phyloP scores from a whole-genome alignment of 2,797 vertebrate genomes.

The Sandelia bainsii region DNA sequence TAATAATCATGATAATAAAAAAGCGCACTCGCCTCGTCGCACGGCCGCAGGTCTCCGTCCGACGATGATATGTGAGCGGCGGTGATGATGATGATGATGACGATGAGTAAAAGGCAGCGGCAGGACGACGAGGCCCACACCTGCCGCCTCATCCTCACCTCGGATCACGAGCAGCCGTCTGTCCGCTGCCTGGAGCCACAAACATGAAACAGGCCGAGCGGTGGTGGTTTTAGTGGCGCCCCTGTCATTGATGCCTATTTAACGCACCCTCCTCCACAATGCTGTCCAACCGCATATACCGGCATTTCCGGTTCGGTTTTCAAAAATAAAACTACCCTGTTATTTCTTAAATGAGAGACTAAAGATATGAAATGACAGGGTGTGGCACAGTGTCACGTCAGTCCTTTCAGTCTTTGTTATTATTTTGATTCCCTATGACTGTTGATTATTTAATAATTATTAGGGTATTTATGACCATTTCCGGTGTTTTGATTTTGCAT shows the following conservation, averaged over 20 bases:
- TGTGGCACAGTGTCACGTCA: no score
- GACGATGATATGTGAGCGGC: conserved; percentile 41
- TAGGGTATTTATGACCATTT: no score
- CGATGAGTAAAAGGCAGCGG: conserved; percentile 60
- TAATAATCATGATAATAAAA: background rate
- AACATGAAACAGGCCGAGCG: conserved; percentile 43
- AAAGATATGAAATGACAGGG: no score
- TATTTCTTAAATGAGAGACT: background rate
- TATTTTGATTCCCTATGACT: no score
- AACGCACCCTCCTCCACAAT: conserved; percentile 18
- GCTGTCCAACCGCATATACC: fast-evolving
- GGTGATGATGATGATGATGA: conserved; percentile 1
- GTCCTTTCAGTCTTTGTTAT: no score
- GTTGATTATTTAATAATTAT: no score
- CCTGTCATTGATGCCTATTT: conserved; percentile 62
- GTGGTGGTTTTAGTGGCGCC: conserved; percentile 3
- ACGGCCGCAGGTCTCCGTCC: conserved; percentile 72
- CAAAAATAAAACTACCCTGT: conserved; percentile 42
- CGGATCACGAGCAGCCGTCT: conserved; percentile 51
- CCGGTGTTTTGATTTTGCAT: no score
- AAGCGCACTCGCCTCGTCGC: conserved; percentile 77
- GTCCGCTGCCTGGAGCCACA: conserved; percentile 54
- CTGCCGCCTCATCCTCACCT: conserved; percentile 69
- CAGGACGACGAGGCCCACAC: conserved; percentile 49
- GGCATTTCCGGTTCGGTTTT: conserved; percentile 18